phyloP scores from a whole-genome alignment of 1,140 invertebrate species.

The Conus ventricosus region DNA sequence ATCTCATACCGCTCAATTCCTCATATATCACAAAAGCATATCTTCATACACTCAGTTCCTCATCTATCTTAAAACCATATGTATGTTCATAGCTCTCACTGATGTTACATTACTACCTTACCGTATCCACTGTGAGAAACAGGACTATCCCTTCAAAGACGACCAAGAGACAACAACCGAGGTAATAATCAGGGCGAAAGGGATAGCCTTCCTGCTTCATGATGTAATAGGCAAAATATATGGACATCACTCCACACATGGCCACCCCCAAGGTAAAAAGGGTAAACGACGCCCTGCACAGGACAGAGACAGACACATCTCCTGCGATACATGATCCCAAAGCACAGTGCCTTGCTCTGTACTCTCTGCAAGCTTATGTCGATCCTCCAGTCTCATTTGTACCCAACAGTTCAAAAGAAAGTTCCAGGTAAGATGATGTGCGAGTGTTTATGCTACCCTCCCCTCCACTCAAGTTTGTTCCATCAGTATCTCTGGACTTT shows the following conservation, averaged over 20 bases:
- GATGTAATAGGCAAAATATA: constrained; percentile 48
- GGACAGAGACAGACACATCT: not conserved
- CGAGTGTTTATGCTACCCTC: too few relatives aligned
- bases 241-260: constrained; percentile 46
- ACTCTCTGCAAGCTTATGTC: not conserved
- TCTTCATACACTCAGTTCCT: too few relatives aligned
- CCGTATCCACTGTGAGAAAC: constrained; percentile 49
- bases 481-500: too few relatives aligned
- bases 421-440: too few relatives aligned
- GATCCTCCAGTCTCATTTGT: too few relatives aligned
- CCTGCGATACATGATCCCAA: not conserved
- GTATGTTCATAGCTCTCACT: too few relatives aligned
- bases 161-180: constrained; percentile 50
- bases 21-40: too few relatives aligned
- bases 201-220: constrained; percentile 45
- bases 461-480: too few relatives aligned
- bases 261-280: constrained; percentile 55
- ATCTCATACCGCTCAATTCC: too few relatives aligned
- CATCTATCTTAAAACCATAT: too few relatives aligned
- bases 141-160: constrained; percentile 55
- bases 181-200: constrained; percentile 56
- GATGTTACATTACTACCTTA: constrained; percentile 39
- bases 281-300: constrained; percentile 65
- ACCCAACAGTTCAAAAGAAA: too few relatives aligned
- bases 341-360: not conserved